Evolutionary conservation across 2,888 invertebrate species (phyloP).

Genomic region (Patella depressa): DNA sequence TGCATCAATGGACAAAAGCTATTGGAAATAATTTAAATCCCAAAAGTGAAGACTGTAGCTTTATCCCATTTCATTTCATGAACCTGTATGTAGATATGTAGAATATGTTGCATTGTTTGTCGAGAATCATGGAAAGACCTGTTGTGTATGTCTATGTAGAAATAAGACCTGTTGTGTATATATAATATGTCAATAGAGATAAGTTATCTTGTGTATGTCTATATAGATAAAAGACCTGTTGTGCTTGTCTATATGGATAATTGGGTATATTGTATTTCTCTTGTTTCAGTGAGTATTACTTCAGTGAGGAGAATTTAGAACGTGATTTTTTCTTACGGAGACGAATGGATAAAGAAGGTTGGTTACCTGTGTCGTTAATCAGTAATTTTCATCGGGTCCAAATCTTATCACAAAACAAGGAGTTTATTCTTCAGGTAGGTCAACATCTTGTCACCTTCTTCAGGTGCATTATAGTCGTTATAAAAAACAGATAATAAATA

Average conservation of each 20-base stretch:
- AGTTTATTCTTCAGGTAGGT: slow-evolving; percentile 82
- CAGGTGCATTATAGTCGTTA: too few relatives aligned
- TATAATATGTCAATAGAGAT: neutral
- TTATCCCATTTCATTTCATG: too few relatives aligned
- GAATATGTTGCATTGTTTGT: too few relatives aligned
- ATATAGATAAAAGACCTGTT: neutral
- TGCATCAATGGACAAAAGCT: too few relatives aligned
- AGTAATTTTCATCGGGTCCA: slow-evolving; percentile 96
- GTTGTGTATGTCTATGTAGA: too few relatives aligned
- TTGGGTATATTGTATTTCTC: slow-evolving; percentile 6
- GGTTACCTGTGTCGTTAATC: slow-evolving; percentile 91
- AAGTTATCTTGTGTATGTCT: neutral
- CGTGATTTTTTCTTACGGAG: slow-evolving; percentile 96
- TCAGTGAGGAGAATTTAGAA: slow-evolving; percentile 94
- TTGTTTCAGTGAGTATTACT: slow-evolving; percentile 94
- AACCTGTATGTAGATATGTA: too few relatives aligned
- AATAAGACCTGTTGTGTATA: too few relatives aligned
- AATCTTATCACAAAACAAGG: slow-evolving; percentile 86
- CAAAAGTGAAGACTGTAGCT: too few relatives aligned
- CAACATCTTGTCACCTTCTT: neutral
- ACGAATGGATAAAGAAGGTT: slow-evolving; percentile 96
- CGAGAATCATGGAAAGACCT: too few relatives aligned
- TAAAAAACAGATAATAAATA: too few relatives aligned
- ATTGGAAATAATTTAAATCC: too few relatives aligned
- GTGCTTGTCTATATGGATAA: neutral